These are phyloP conservation scores for Coilia nasus DNA, from an alignment of 2,797 vertebrate species.

Conservation along the genomic window DNA sequence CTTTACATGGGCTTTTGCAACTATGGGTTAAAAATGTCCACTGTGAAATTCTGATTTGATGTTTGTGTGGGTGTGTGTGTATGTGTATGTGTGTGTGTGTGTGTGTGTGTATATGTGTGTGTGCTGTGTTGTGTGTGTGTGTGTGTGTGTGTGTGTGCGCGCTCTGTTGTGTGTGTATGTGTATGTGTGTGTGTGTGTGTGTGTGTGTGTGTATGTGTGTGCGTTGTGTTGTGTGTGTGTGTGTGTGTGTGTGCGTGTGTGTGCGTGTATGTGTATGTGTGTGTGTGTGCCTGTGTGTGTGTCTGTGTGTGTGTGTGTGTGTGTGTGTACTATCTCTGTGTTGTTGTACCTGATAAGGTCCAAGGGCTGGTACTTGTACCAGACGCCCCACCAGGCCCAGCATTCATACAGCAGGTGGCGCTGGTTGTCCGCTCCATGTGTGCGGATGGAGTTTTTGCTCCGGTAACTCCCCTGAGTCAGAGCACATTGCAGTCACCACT, in stretches of 20 bases:
- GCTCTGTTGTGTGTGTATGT: too few species aligned
- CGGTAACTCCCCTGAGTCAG: constrained; percentile 85
- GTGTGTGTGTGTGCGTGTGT: too few species aligned
- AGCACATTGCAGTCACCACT: not conserved
- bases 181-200: too few species aligned
- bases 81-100: not conserved
- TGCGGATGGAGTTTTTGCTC: constrained; percentile 90
- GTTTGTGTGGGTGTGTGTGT: too few species aligned
- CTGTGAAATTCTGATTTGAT: not conserved
- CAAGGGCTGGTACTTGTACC: constrained; percentile 95
- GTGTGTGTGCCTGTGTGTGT: too few species aligned
- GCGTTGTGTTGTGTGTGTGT: too few species aligned
- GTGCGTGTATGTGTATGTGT: too few species aligned
- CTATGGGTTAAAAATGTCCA: not conserved
- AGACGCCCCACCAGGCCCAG: constrained; percentile 94
- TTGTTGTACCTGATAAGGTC: constrained; percentile 87
- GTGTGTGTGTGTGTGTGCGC: too few species aligned
- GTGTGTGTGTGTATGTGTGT: not conserved
- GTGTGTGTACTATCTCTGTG: not conserved
- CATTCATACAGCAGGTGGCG: constrained; percentile 90
- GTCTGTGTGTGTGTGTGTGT: not conserved
- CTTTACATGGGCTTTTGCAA: not conserved
- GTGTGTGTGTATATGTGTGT: not conserved
- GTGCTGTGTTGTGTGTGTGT: not conserved
- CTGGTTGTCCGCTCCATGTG: constrained; percentile 90